Evolutionary conservation across 2,797 vertebrate genomes (phyloP).

Genomic region (Margarornis squamiger): DNA sequence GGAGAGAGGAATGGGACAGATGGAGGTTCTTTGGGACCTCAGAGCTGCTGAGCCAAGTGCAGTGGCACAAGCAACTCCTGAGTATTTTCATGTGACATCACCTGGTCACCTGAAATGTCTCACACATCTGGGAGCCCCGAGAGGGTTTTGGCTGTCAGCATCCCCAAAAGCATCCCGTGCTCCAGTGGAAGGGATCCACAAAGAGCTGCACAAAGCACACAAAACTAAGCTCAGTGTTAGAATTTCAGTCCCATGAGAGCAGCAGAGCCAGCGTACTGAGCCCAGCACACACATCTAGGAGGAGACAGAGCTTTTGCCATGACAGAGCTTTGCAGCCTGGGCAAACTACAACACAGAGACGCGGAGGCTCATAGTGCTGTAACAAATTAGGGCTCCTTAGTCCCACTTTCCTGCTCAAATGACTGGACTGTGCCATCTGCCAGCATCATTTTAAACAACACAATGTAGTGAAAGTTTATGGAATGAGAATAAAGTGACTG

Average conservation of each 20-base stretch:
- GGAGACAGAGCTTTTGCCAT: neutral
- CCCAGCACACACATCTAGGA: neutral
- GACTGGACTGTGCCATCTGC: neutral
- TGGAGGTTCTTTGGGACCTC: rapidly evolving
- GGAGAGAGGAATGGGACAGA: neutral
- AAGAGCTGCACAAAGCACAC: too few relatives aligned
- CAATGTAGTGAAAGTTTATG: rapidly evolving
- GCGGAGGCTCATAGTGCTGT: neutral
- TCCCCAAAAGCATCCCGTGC: neutral
- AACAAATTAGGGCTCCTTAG: neutral
- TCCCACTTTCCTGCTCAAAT: neutral
- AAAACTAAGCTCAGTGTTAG: neutral
- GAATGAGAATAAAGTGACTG: neutral
- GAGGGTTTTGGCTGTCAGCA: neutral
- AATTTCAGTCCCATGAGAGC: rapidly evolving
- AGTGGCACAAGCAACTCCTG: neutral
- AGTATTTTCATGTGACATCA: neutral
- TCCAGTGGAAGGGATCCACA: neutral
- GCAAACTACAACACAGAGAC: neutral
- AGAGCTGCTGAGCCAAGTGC: neutral
- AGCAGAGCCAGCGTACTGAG: neutral
- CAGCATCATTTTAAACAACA: neutral
- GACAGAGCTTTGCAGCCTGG: neutral
- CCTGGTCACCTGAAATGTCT: neutral
- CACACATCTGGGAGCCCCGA: neutral